These are phyloP conservation scores for Typhlichthys subterraneus DNA, from an alignment of 2,797 vertebrate genomes.

Conservation along the genomic window DNA sequence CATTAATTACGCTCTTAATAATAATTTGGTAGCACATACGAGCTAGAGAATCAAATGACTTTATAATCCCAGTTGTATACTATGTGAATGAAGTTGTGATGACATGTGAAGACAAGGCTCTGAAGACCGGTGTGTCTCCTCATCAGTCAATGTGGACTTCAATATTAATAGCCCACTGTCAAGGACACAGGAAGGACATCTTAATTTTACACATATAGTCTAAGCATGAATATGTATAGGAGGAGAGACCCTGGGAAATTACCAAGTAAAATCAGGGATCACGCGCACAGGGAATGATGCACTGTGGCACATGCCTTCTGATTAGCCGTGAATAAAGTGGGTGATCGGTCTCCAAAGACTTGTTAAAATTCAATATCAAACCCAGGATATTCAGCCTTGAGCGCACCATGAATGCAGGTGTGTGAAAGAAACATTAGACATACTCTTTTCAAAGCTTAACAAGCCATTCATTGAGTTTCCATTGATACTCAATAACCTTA, in stretches of 20 bases:
- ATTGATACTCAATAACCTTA: too few species aligned
- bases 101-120: too few species aligned
- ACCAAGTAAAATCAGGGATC: constrained; percentile 74
- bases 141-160: constrained; percentile 65
- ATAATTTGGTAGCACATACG: too few species aligned
- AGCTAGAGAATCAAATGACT: too few species aligned
- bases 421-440: not conserved
- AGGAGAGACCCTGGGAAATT: constrained; percentile 58
- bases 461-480: too few species aligned
- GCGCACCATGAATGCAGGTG: constrained; percentile 5
- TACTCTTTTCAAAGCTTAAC: not conserved
- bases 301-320: constrained; percentile 66
- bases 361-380: constrained; percentile 51
- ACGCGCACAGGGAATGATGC: constrained; percentile 58
- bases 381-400: constrained; percentile 25
- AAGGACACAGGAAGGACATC: constrained; percentile 76
- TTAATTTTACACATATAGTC: constrained; percentile 71
- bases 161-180: constrained; percentile 77
- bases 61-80: too few species aligned
- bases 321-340: constrained; percentile 55
- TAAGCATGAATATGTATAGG: constrained; percentile 75
- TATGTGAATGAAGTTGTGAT: too few species aligned
- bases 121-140: constrained; percentile 2
- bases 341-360: constrained; percentile 64
- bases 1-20: too few species aligned